These are phyloP conservation scores for Rostratula benghalensis DNA, from an alignment of 2,113 vertebrate species.

Conservation along the genomic window DNA sequence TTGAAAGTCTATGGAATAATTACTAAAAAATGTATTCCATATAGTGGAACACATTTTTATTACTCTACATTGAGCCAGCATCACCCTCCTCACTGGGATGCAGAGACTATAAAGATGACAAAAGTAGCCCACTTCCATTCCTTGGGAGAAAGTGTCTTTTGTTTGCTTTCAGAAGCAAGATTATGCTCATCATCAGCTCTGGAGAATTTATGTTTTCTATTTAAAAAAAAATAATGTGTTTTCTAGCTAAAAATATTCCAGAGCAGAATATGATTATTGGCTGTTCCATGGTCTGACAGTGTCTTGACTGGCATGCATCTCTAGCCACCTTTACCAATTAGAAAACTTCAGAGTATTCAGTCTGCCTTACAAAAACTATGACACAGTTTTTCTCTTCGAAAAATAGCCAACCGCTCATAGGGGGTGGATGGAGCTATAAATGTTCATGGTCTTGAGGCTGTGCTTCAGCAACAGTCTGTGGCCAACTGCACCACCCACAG, in stretches of 20 bases:
- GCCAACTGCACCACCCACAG: neutral
- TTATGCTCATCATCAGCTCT: neutral
- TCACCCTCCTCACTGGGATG: neutral
- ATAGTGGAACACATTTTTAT: neutral
- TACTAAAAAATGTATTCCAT: neutral
- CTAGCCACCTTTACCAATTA: neutral
- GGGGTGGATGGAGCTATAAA: neutral
- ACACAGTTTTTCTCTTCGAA: neutral
- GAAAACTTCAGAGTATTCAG: neutral
- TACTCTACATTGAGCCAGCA: neutral
- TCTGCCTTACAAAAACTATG: neutral
- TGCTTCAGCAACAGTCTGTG: neutral
- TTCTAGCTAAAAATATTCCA: neutral
- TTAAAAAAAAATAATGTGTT: neutral
- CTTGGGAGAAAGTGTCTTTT: neutral
- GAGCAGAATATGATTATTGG: neutral
- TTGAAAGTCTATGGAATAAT: neutral
- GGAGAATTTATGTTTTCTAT: neutral
- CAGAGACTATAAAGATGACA: neutral
- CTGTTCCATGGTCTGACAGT: neutral
- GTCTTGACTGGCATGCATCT: neutral
- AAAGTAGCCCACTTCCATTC: neutral
- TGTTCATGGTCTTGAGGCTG: neutral
- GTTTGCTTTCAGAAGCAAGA: neutral
- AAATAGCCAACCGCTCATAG: neutral